Conservation (phyloP, 2,888 invertebrate genomes). For the Drosophila melanocephala region DNA sequence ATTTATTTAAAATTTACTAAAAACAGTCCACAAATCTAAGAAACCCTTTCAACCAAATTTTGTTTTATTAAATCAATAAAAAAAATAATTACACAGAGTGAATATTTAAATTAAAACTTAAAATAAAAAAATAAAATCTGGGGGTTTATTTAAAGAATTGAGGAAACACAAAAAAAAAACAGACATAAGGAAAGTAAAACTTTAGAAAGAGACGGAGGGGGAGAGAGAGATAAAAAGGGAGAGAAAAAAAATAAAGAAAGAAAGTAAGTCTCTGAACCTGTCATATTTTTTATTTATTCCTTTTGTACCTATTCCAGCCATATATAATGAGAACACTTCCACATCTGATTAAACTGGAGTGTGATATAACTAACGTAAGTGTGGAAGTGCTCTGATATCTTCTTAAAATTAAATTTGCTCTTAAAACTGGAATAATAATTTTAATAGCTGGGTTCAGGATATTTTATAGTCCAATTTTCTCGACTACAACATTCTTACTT, state of each 20-base stretch:
- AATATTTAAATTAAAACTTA: background rate
- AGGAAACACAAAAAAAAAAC: background rate
- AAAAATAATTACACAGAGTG: background rate
- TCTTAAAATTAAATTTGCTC: accelerated
- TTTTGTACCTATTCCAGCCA: background rate
- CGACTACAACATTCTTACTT: background rate
- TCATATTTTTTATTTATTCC: background rate
- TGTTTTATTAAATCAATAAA: background rate
- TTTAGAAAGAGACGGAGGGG: background rate
- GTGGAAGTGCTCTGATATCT: background rate
- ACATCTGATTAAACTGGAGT: background rate
- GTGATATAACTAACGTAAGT: background rate
- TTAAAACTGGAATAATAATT: background rate
- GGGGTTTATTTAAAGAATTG: background rate
- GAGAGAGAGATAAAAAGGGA: background rate
- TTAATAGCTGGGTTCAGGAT: background rate
- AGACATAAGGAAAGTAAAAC: background rate
- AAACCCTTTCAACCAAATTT: too few relatives aligned
- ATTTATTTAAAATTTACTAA: background rate
- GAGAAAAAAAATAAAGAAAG: background rate
- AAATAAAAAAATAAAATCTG: background rate
- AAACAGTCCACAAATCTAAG: background rate
- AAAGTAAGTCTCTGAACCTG: background rate
- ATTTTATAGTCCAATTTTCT: background rate
- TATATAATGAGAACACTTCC: background rate